Evolutionary conservation across 2,113 vertebrate genomes (phyloP).

Genomic region (Myiopsitta monachus): DNA sequence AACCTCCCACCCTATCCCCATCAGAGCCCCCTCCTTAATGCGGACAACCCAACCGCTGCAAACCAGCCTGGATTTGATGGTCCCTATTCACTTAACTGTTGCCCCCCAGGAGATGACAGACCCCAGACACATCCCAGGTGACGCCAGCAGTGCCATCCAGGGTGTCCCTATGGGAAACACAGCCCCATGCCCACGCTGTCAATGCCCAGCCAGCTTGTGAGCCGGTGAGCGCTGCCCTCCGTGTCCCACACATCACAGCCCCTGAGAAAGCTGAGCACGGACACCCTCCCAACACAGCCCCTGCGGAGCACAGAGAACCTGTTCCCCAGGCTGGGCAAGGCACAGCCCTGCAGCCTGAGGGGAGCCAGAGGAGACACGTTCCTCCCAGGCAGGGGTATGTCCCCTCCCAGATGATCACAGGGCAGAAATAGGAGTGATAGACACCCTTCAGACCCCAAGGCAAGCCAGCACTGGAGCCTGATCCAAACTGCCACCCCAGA

Average conservation of each 20-base stretch:
- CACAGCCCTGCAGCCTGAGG: not conserved
- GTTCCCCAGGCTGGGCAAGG: slow-evolving; percentile 40
- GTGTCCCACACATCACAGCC: not conserved
- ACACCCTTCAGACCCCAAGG: not conserved
- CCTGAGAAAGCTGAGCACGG: not conserved
- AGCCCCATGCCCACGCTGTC: not conserved
- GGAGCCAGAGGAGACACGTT: not conserved
- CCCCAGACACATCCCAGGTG: accelerated
- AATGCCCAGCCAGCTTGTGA: not conserved
- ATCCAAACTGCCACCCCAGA: not conserved
- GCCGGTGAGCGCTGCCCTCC: accelerated
- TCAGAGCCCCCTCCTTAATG: not conserved
- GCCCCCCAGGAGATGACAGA: not conserved
- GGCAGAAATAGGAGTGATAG: not conserved
- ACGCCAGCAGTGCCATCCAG: not conserved
- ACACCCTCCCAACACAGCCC: not conserved
- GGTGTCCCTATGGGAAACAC: accelerated
- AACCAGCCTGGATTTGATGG: not conserved
- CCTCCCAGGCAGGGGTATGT: not conserved
- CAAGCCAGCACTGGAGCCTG: accelerated
- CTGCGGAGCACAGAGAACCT: not conserved
- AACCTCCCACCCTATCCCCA: not conserved
- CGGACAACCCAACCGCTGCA: not conserved
- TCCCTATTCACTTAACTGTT: not conserved
- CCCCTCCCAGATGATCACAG: not conserved